Conservation (phyloP, 2,797 vertebrate species). For the Sarcoramphus papa region DNA sequence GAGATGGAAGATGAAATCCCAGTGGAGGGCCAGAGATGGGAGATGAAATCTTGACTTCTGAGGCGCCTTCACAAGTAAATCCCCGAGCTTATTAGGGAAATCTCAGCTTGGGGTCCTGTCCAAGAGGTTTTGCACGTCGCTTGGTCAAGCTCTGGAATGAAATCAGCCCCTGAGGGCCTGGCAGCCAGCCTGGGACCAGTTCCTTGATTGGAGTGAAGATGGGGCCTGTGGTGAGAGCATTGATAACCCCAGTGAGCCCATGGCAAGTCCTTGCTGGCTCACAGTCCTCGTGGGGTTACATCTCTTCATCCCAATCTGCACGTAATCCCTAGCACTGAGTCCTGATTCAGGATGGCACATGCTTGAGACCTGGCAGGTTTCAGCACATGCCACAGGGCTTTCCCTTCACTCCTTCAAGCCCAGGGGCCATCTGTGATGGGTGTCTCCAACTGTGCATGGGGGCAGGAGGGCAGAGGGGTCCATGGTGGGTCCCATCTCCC, state of each 20-base stretch:
- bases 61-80: not conserved
- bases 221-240: not conserved
- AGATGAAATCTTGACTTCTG: not conserved
- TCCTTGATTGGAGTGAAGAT: not conserved
- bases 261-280: not conserved
- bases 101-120: not conserved
- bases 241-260: not conserved
- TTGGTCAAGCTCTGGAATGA: not conserved
- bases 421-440: not conserved
- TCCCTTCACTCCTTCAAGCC: not conserved
- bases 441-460: not conserved
- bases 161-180: not conserved
- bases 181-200: not conserved
- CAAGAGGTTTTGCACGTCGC: not conserved
- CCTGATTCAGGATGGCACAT: not conserved
- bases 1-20: not conserved
- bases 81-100: not conserved
- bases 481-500: not conserved
- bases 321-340: not conserved
- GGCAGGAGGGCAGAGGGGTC: not conserved
- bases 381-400: not conserved
- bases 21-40: not conserved
- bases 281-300: not conserved
- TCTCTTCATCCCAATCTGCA: not conserved
- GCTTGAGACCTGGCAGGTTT: not conserved